These are phyloP conservation scores for Tauraco erythrolophus DNA, from an alignment of 2,113 vertebrate species.

Conservation along the genomic window DNA sequence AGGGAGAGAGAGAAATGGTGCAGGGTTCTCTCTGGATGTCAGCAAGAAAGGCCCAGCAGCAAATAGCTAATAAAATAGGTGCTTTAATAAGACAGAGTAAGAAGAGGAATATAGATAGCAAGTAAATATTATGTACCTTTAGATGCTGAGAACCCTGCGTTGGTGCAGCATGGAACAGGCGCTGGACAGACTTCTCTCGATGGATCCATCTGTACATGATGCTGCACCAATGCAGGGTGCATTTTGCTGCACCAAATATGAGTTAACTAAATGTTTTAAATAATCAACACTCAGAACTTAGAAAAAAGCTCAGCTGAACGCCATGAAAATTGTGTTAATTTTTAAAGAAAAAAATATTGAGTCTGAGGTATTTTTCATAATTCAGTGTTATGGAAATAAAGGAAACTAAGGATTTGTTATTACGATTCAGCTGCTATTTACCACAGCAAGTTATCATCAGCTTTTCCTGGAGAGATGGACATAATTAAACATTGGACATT, in stretches of 20 bases:
- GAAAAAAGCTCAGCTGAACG: not conserved
- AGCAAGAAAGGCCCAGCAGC: not conserved
- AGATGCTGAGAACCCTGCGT: not conserved
- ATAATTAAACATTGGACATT: not conserved
- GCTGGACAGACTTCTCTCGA: not conserved
- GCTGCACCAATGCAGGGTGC: not conserved
- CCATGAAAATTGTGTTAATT: not conserved
- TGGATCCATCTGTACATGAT: fast-evolving
- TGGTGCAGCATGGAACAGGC: not conserved
- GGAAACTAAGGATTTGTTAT: not conserved
- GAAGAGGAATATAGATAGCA: not conserved
- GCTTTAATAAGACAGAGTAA: not conserved
- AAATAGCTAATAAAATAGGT: not conserved
- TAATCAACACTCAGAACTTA: not conserved
- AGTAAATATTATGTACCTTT: not conserved
- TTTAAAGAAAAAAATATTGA: not conserved
- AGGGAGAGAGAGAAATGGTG: not conserved
- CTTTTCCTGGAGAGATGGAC: not conserved
- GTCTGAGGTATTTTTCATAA: not conserved
- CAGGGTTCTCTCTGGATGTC: not conserved
- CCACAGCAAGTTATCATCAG: not conserved
- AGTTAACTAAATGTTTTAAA: not conserved
- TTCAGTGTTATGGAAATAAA: not conserved
- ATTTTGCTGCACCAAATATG: not conserved
- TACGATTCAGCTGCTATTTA: not conserved